Percentiles rank a stretch among this genome's conserved stretches.
These are phyloP conservation scores for Bellardia pandia DNA, from an alignment of 2,888 invertebrate species.

Conservation along the genomic window DNA sequence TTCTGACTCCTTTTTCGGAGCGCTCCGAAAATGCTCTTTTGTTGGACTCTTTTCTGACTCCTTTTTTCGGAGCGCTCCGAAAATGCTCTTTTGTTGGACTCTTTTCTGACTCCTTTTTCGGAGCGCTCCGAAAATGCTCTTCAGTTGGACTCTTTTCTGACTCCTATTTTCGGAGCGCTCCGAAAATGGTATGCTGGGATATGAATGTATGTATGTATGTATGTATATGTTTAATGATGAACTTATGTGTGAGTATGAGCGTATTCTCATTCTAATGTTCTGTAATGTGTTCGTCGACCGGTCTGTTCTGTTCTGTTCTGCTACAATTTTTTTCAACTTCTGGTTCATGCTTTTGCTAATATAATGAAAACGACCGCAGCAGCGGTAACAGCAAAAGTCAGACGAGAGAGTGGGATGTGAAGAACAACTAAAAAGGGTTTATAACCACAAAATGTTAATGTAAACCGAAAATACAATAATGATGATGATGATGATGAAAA, in stretches of 20 bases:
- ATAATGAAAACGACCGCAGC: constrained; percentile 30
- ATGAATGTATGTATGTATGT: too few species aligned
- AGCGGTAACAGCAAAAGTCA: constrained; percentile 21
- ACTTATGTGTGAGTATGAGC: background rate
- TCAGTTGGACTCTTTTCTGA: too few species aligned
- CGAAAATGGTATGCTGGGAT: too few species aligned
- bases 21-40: too few species aligned
- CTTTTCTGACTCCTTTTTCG: too few species aligned
- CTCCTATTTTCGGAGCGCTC: too few species aligned
- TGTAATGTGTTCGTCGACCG: background rate
- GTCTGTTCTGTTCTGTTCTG: background rate
- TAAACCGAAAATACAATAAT: constrained; percentile 45
- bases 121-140: too few species aligned
- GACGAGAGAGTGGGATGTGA: constrained; percentile 6
- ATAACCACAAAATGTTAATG: constrained; percentile 64
- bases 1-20: too few species aligned
- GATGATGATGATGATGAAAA: constrained; percentile 52
- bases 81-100: too few species aligned
- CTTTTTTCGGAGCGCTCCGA: too few species aligned
- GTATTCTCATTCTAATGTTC: background rate
- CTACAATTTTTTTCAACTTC: constrained; percentile 17
- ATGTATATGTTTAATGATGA: background rate
- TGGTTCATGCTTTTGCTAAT: constrained; percentile 13
- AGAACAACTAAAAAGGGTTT: constrained; percentile 44
- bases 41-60: too few species aligned